Conservation (phyloP, 2,888 invertebrate genomes). For the Leptopilina drosophilae region DNA sequence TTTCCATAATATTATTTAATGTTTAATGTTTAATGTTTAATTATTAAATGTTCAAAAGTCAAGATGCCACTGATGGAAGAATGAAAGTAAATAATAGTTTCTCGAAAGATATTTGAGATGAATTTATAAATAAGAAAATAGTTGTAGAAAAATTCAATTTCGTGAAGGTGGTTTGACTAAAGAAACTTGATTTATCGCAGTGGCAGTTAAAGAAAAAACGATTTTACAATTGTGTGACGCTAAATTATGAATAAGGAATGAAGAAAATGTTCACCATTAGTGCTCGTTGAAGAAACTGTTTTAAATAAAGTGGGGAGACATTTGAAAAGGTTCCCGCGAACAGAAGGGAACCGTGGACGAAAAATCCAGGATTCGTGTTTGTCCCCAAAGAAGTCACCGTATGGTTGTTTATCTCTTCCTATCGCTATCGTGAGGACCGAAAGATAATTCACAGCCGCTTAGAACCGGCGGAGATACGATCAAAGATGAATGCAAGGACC, state of each 20-base stretch:
- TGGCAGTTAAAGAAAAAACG: no score
- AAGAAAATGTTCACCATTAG: background rate
- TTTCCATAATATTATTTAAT: no score
- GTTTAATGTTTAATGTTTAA: no score
- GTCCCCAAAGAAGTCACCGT: constrained; percentile 49
- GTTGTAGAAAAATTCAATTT: no score
- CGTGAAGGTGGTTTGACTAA: no score
- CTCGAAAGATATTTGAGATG: no score
- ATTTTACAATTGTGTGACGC: background rate
- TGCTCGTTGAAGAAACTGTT: background rate
- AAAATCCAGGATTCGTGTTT: constrained; percentile 52
- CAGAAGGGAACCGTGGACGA: constrained; percentile 25
- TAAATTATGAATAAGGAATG: background rate
- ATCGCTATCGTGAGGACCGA: constrained; percentile 61
- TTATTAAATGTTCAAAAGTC: no score
- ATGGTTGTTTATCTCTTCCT: constrained; percentile 59
- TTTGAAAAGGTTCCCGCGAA: background rate
- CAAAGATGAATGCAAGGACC: constrained; percentile 67
- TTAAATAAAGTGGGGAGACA: background rate
- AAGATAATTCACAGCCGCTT: constrained; percentile 67
- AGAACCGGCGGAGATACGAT: constrained; percentile 64
- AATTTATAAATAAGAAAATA: no score
- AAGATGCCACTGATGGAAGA: no score
- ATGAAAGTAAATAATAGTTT: no score
- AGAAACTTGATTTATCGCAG: no score